Evolutionary conservation across 2,888 invertebrate genomes (phyloP), one percentile per base, ranked within the genome.

Genomic region (Cheilosia grossa): DNA sequence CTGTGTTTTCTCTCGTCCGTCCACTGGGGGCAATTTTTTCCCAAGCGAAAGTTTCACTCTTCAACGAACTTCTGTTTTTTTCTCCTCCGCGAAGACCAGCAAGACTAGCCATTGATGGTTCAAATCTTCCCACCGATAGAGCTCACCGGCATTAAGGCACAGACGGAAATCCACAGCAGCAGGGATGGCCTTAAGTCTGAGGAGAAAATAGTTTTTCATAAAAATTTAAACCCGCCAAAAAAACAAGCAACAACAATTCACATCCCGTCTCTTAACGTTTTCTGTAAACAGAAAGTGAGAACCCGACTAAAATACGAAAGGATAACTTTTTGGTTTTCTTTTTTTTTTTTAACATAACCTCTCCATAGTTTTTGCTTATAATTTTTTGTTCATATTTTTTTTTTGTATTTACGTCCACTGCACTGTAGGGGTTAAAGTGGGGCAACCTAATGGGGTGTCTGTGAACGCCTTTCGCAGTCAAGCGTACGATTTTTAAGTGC

Each of bases 401-500:
- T 63, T 33, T 27, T 30, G 19, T 37, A 6, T 47, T 53, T 44
- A 54, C 19, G 15, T 51, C 51, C 21, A 30, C 33, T 30, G 37
- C 10, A 4, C 37, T 37, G 13, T 47, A 30, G 24, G 61, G 61
- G 9, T 27, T 27, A 3, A 44, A 61, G 30, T 13, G 13, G 72
- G 51, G 49, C 30, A 17, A 21, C 54, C 54, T 44, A 54, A 54
- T 63, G 61, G 73, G 54, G 63, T 63, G 73, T 73, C 73, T 63
- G 73, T 73, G 63, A 54, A 44, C 53, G 73, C 63, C 63, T 63
- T 47, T 73, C 53, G 10, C 44, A 63, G 73, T 63, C 44, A 73
- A 63, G 73, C 73, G 63, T 73, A 33, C 17, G n/a, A 54, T 61
- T 63, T 61, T 63, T 37, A 73, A 73, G 73, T 63, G 53, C 61